phyloP scores from a whole-genome alignment of 2,113 vertebrate species.

The Notothenia coriiceps region DNA sequence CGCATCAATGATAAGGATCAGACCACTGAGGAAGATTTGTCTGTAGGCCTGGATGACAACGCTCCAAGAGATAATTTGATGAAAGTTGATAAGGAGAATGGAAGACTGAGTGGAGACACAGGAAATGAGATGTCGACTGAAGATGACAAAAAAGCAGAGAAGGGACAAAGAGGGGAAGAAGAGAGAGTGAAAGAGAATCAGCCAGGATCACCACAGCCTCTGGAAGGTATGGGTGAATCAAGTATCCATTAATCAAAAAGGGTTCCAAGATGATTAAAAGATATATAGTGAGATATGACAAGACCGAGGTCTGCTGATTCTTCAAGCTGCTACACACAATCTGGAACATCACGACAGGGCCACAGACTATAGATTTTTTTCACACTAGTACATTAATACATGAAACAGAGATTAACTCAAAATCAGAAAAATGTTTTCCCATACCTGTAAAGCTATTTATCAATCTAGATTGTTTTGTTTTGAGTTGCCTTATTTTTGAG shows the following conservation, averaged over 20 bases:
- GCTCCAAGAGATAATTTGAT: conserved; percentile 15
- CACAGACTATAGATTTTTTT: background rate
- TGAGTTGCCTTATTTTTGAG: no score
- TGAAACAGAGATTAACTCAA: background rate
- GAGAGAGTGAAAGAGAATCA: background rate
- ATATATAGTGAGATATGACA: background rate
- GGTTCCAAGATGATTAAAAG: conserved; percentile 24
- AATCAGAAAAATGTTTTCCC: no score
- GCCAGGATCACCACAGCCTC: conserved; percentile 16
- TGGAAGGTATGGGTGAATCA: conserved; percentile 56
- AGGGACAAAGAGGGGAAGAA: conserved; percentile 1
- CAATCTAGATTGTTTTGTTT: no score
- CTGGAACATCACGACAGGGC: background rate
- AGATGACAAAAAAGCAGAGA: conserved; percentile 8
- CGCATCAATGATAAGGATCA: conserved; percentile 2
- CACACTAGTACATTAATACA: background rate
- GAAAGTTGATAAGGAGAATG: background rate
- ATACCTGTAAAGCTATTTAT: no score
- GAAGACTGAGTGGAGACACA: background rate
- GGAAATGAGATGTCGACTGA: background rate
- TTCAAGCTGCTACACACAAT: conserved; percentile 6
- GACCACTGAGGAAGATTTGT: background rate
- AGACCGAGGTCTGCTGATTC: background rate
- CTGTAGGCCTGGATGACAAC: background rate
- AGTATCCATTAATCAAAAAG: conserved; percentile 22